Percentiles rank a stretch among this genome's conserved stretches.
These are phyloP conservation scores for Spodoptera exigua DNA, from an alignment of 2,888 invertebrate species.

Conservation along the genomic window DNA sequence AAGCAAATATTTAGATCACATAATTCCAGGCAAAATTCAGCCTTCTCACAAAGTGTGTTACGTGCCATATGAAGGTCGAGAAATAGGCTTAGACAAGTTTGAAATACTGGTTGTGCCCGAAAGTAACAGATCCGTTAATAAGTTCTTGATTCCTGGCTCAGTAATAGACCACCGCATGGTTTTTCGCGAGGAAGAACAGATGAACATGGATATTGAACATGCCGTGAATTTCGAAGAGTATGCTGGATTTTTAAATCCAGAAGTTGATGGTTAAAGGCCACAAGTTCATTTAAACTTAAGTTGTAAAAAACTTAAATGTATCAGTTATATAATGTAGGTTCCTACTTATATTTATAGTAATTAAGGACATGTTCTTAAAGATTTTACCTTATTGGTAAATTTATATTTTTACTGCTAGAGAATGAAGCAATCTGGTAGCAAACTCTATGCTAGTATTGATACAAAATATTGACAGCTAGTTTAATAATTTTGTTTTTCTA, in stretches of 20 bases:
- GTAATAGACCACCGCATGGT: slow-evolving; percentile 23
- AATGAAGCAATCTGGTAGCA: too few species aligned
- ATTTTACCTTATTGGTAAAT: too few species aligned
- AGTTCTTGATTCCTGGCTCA: slow-evolving; percentile 32
- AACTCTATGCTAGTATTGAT: too few species aligned
- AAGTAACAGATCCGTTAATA: slow-evolving; percentile 49
- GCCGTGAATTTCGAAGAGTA: slow-evolving; percentile 37
- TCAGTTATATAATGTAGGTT: too few species aligned
- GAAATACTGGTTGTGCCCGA: slow-evolving; percentile 70
- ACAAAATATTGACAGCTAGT: too few species aligned
- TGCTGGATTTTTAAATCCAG: slow-evolving; percentile 28
- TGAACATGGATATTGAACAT: slow-evolving; percentile 31
- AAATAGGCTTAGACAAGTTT: slow-evolving; percentile 62
- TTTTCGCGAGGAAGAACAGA: slow-evolving; percentile 45
- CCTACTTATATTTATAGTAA: too few species aligned
- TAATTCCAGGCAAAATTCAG: slow-evolving; percentile 94
- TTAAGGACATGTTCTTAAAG: too few species aligned
- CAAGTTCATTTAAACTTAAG: slow-evolving; percentile 10
- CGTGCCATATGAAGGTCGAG: slow-evolving; percentile 87
- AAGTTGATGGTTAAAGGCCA: not conserved
- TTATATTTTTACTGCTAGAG: too few species aligned
- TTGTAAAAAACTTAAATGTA: too few species aligned
- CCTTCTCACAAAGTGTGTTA: slow-evolving; percentile 92
- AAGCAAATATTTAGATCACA: slow-evolving; percentile 91
- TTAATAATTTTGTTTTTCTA: too few species aligned